Evolutionary conservation across 2,888 invertebrate genomes (phyloP), one percentile per base, ranked within the genome.

Genomic region (Abrostola tripartita): DNA sequence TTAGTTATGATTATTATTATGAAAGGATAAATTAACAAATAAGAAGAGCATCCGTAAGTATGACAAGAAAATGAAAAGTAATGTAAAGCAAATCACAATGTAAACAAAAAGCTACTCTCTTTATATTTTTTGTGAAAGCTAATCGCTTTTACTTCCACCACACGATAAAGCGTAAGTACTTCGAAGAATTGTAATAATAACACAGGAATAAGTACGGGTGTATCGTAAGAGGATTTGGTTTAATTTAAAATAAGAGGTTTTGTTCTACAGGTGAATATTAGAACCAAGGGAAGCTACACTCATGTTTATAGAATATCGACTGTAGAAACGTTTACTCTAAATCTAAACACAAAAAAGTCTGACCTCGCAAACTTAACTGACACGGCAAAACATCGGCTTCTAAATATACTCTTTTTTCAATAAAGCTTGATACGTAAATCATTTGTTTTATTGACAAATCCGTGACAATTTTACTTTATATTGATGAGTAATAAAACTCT

Each of bases 401-500:
- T 24, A 24, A 24, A 24, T 24, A 24, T 24, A 24, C 24, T 24
- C 1, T 24, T 24, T n/a, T 4, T 24, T 2, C 24, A 2, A 4
- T 24, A 37, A 38, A 6, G 10, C 37, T 35, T 10, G 38, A 50
- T 37, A 68, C 61, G 49, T 69, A 53, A 69, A 69, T 62, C 37
- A 38, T 61, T 62, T 72, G 51, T 75, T 67, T 53, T 65, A 68
- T 73, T 62, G 37, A 65, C 58, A 52, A 40, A 56, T 41, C 52
- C 55, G 50, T 79, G 53, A 68, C 42, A 54, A 63, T 55, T 54
- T 63, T 61, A 68, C 68, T 55, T 55, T 53, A 65, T 60, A 70
- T 70, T 71, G 74, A 71, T 73, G 57, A 61, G 66, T 59, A 57
- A 74, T 80, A 80, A 80, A 79, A 71, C 57, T 52, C 61, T 52